These are phyloP conservation scores for Aricia artaxerxes DNA, from an alignment of 2,888 invertebrate genomes.

Conservation along the genomic window DNA sequence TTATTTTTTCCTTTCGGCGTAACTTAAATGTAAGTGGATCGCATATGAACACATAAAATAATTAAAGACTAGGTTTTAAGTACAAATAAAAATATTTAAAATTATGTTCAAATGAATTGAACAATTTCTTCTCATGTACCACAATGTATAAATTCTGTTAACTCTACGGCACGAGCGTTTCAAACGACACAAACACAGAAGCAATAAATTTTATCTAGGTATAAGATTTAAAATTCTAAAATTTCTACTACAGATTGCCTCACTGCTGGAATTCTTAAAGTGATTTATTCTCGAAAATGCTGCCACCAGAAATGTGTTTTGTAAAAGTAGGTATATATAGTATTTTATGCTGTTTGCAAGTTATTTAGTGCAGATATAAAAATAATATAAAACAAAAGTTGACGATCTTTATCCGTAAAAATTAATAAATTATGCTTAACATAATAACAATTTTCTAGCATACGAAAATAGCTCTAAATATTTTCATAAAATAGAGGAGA, in stretches of 20 bases:
- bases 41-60: neutral
- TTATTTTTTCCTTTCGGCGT: too few relatives aligned
- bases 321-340: neutral
- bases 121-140: neutral
- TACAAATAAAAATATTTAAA: neutral
- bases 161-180: neutral
- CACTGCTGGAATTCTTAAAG: constrained; percentile 5
- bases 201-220: constrained; percentile 16
- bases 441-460: neutral
- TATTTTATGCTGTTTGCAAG: neutral
- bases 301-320: constrained; percentile 7
- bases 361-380: neutral
- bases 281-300: constrained; percentile 7
- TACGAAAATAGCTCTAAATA: neutral
- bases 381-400: neutral
- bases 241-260: constrained; percentile 9
- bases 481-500: constrained; percentile 14
- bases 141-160: neutral
- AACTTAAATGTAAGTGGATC: neutral
- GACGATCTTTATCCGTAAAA: neutral
- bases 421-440: neutral
- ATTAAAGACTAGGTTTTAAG: neutral
- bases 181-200: constrained; percentile 12
- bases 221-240: constrained; percentile 18
- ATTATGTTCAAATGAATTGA: neutral